Conservation (phyloP, 2,888 invertebrate species). For the Meandrusa payeni region DNA sequence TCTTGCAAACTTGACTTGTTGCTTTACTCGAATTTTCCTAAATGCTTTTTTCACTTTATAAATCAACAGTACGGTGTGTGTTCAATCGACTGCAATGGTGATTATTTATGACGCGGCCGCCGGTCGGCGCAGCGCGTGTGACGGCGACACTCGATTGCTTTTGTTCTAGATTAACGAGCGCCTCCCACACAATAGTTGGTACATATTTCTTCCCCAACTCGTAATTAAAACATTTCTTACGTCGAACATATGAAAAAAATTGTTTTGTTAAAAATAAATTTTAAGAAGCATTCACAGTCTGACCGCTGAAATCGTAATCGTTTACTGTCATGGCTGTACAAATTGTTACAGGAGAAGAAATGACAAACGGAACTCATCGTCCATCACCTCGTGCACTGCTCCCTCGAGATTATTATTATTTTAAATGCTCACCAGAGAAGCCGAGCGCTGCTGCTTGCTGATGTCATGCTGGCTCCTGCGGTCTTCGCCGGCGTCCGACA, state of each 20-base stretch:
- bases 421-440: constrained; percentile 68
- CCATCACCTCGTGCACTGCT: too few relatives aligned
- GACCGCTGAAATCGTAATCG: too few relatives aligned
- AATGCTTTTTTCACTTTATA: too few relatives aligned
- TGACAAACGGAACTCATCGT: too few relatives aligned
- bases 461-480: constrained; percentile 65
- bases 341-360: too few relatives aligned
- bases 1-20: too few relatives aligned
- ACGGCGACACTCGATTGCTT: neutral
- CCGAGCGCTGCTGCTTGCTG: constrained; percentile 65
- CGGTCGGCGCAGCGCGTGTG: neutral
- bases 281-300: too few relatives aligned
- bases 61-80: constrained; percentile 1
- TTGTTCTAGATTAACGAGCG: constrained; percentile 1
- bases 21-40: too few relatives aligned
- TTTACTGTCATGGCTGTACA: too few relatives aligned
- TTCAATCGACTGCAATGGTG: constrained; percentile 13
- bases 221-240: constrained; percentile 13
- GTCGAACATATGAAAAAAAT: too few relatives aligned
- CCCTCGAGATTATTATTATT: too few relatives aligned
- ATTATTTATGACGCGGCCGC: neutral
- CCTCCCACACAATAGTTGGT: constrained; percentile 9
- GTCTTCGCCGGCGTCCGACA: constrained; percentile 71
- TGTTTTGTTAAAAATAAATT: too few relatives aligned
- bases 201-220: constrained; percentile 2